phyloP scores from a whole-genome alignment of 2,797 vertebrate species.

The Channallabes apus region DNA sequence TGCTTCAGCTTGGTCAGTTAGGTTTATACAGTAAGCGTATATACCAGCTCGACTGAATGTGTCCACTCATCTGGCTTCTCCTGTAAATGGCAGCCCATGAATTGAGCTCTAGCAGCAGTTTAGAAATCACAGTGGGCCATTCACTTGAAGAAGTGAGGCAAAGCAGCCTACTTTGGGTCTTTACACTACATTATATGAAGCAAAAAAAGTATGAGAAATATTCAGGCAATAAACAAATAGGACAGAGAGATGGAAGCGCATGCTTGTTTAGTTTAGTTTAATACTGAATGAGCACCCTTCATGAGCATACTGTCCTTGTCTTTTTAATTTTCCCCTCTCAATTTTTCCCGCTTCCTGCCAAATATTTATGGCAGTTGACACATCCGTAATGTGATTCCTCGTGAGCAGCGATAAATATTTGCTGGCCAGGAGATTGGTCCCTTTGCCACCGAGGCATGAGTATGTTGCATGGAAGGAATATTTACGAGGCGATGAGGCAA shows the following conservation, averaged over 20 bases:
- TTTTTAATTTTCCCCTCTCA: constrained; percentile 10
- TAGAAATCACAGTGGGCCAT: constrained; percentile 28
- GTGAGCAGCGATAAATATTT: constrained; percentile 13
- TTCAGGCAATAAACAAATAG: constrained; percentile 4
- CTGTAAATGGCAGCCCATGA: constrained; percentile 14
- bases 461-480: constrained; percentile 37
- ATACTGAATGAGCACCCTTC: constrained; percentile 9
- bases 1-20: constrained; percentile 3
- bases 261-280: background rate
- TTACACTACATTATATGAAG: background rate
- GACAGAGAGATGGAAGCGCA: constrained; percentile 10
- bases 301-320: constrained; percentile 19
- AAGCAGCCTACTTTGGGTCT: background rate
- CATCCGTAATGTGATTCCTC: background rate
- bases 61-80: constrained; percentile 10
- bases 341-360: background rate
- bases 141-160: constrained; percentile 28
- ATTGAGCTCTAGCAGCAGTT: constrained; percentile 28
- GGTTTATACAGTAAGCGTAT: constrained; percentile 16
- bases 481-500: constrained; percentile 24
- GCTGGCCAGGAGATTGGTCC: constrained; percentile 22
- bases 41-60: constrained; percentile 17
- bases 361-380: constrained; percentile 25
- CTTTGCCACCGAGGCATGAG: constrained; percentile 31
- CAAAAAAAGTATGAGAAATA: background rate